Conservation (phyloP, 92 coral and sea anemone genomes). For the Palythoa caribaeorum region DNA sequence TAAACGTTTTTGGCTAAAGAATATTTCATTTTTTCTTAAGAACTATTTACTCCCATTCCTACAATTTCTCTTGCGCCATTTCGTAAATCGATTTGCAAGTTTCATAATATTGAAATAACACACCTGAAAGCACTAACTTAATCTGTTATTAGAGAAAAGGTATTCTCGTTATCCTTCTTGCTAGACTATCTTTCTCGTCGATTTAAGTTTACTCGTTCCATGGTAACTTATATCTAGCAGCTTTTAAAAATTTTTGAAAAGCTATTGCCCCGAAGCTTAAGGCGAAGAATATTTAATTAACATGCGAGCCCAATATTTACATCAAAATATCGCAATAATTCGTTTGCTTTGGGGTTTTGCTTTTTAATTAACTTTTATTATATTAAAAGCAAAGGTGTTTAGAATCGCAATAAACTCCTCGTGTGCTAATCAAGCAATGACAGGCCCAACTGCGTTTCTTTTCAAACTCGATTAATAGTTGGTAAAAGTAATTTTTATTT, state of each 20-base stretch:
- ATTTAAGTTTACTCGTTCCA: background rate
- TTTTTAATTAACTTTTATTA: slow-evolving; percentile 43
- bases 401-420: slow-evolving; percentile 18
- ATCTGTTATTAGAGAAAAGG: background rate
- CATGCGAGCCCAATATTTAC: background rate
- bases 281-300: background rate
- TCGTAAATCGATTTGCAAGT: too few species aligned
- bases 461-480: slow-evolving; percentile 39
- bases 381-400: slow-evolving; percentile 31
- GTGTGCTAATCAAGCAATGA: slow-evolving; percentile 36
- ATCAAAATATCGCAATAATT: slow-evolving; percentile 2
- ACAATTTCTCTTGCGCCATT: too few species aligned
- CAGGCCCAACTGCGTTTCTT: slow-evolving; percentile 32
- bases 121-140: too few species aligned
- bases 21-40: background rate
- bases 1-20: background rate
- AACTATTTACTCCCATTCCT: too few species aligned
- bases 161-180: background rate
- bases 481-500: slow-evolving; percentile 4
- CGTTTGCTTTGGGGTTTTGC: slow-evolving; percentile 17
- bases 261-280: background rate
- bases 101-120: too few species aligned
- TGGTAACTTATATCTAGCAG: background rate
- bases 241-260: background rate
- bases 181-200: background rate